Conservation (phyloP, 2,113 vertebrate genomes). For the Epinephelus lanceolatus region DNA sequence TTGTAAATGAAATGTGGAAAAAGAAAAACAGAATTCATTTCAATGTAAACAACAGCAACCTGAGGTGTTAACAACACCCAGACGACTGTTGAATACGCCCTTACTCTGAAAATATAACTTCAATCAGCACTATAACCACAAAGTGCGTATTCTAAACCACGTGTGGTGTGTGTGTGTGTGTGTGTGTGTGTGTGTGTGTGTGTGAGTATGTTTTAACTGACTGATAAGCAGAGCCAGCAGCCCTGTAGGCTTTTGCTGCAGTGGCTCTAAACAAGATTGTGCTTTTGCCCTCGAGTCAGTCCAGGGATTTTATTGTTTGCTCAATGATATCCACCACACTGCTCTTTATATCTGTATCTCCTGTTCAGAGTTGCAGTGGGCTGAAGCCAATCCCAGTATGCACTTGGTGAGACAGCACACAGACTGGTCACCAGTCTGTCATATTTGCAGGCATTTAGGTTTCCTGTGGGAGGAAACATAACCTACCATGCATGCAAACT, state of each 20-base stretch:
- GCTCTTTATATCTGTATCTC: not conserved
- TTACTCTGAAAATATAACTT: constrained; percentile 50
- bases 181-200: not conserved
- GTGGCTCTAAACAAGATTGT: not conserved
- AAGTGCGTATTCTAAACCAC: constrained; percentile 26
- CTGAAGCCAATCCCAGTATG: not conserved
- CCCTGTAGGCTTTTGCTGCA: not conserved
- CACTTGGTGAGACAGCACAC: not conserved
- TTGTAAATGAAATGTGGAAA: not conserved
- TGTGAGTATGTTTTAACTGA: not conserved
- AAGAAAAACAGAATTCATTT: not conserved
- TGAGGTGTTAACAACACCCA: constrained; percentile 76
- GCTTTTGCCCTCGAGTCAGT: not conserved
- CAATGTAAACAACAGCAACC: constrained; percentile 35
- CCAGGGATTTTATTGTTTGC: not conserved
- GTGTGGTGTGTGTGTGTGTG: constrained; percentile 1
- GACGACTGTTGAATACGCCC: constrained; percentile 79
- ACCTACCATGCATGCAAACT: no score
- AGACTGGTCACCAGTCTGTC: not conserved
- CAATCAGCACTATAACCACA: constrained; percentile 26
- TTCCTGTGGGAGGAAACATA: not conserved
- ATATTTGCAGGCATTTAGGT: not conserved
- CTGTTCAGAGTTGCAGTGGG: not conserved
- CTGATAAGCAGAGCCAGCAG: not conserved
- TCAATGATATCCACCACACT: not conserved